These are phyloP conservation scores for Chaunax sp. DNA, from an alignment of 2,797 vertebrate species.

Conservation along the genomic window DNA sequence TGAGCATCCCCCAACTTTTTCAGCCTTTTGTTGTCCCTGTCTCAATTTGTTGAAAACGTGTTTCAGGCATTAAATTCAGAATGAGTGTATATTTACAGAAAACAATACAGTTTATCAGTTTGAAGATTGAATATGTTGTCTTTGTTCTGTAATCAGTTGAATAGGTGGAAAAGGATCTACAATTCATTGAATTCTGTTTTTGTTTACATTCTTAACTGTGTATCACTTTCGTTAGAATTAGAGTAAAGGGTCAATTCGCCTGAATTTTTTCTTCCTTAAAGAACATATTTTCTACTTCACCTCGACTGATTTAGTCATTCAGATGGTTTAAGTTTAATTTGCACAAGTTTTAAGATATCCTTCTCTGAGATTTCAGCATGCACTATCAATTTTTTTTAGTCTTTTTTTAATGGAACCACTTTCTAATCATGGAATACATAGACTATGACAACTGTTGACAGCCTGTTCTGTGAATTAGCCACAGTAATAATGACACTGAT, in stretches of 20 bases:
- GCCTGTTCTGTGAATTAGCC: slow-evolving; percentile 23
- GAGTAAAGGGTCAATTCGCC: neutral
- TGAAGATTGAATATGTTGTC: neutral
- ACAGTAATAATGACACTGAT: slow-evolving; percentile 35
- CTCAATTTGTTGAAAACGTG: neutral
- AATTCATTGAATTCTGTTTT: neutral
- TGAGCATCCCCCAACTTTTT: neutral
- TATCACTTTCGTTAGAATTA: neutral
- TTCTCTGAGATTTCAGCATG: slow-evolving; percentile 15
- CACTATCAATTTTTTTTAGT: neutral
- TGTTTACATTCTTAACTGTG: neutral
- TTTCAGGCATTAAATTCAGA: no score
- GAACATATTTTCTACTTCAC: neutral
- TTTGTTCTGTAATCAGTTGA: no score
- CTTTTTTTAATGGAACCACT: slow-evolving; percentile 9
- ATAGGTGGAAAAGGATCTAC: no score
- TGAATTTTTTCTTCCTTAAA: neutral
- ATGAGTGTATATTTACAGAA: neutral
- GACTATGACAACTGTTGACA: slow-evolving; percentile 32
- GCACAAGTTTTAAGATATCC: neutral
- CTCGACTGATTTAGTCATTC: neutral
- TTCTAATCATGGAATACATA: neutral
- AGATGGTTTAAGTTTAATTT: slow-evolving; percentile 5
- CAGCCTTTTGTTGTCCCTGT: neutral
- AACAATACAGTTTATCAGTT: neutral